These are phyloP conservation scores for Drosophila mimica DNA, from an alignment of 2,888 invertebrate species.

Conservation along the genomic window DNA sequence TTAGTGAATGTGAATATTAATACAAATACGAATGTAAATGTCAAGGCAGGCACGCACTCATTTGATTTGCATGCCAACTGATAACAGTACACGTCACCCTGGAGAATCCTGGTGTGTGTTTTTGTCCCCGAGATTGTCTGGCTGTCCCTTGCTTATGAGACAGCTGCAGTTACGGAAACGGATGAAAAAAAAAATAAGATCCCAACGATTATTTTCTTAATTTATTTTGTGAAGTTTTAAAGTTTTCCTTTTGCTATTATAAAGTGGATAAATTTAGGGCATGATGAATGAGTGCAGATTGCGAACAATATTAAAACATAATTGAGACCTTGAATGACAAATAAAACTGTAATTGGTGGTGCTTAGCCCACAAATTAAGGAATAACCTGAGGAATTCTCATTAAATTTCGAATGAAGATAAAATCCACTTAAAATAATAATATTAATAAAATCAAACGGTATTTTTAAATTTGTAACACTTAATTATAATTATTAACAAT, in stretches of 20 bases:
- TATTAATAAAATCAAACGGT: not conserved
- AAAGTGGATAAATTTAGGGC: not conserved
- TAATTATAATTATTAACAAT: too few species aligned
- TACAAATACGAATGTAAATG: constrained; percentile 12
- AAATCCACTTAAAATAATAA: not conserved
- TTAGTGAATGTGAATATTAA: constrained; percentile 84
- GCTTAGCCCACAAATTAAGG: not conserved
- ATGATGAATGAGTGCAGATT: not conserved
- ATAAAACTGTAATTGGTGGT: not conserved
- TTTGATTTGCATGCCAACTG: constrained; percentile 60
- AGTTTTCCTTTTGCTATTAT: constrained; percentile 13
- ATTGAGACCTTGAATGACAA: not conserved
- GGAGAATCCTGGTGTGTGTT: not conserved
- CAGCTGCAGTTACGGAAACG: constrained; percentile 45
- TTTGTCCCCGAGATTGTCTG: not conserved
- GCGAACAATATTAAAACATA: not conserved
- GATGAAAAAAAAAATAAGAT: constrained; percentile 49
- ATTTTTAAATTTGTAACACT: not conserved
- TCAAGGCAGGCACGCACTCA: constrained; percentile 23
- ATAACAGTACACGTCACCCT: constrained; percentile 24
- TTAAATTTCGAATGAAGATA: not conserved
- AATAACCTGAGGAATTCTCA: not conserved
- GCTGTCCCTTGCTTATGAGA: constrained; percentile 33
- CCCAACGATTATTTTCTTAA: constrained; percentile 11
- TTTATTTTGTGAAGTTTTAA: not conserved